Base-by-base conservation (phyloP, 2,113 vertebrate genomes). In the Gallinago media region DNA sequence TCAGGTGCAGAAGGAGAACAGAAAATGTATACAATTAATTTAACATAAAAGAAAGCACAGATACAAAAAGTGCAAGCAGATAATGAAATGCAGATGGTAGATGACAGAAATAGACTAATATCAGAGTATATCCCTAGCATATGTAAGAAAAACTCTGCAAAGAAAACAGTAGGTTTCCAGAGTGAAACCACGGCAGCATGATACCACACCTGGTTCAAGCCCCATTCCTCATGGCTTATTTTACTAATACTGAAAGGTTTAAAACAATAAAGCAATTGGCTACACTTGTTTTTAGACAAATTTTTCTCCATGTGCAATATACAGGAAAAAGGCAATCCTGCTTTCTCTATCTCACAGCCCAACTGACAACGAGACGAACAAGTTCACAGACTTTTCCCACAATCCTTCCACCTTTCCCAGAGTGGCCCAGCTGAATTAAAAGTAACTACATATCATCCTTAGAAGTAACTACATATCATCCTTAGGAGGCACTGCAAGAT, bases 1-100 rank as follows among this genome's bases (percentile, higher is more conserved):
- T 89, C 76, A 87, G 76, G 83, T 81, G 82, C 66, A 80, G 62
- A 83, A 74, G 74, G 70, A 70, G 82, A 90, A 92, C 40, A 88
- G 89, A 78, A 96, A 92, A 75, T 70, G 49, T 92, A 91, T 62
- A 70, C 73, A 70, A 86, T 86, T 90, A 95, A 94, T 90, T 96
- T 91, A 92, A 94, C 71, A 91, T 42, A 82, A 80, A 79, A 44
- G 54, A 72, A 85, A 76, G 95, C 55, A 97, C 94, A 86, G 47
- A 89, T 89, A 92, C 54, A 86, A 92, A 85, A 92, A 92, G 54
- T 66, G 11, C 71, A 93, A 95, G 66, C 83, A 96, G 92, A 95
- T 89, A 95, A 93, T 52, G 31, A 96, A 94, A 96, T 88, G 21
- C 86, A 84, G 82, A 84, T 81, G 15, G 71, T 61, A 82, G 38